These are phyloP conservation scores for Apistogramma diplotaenia DNA, from an alignment of 2,113 vertebrate genomes.

Conservation along the genomic window DNA sequence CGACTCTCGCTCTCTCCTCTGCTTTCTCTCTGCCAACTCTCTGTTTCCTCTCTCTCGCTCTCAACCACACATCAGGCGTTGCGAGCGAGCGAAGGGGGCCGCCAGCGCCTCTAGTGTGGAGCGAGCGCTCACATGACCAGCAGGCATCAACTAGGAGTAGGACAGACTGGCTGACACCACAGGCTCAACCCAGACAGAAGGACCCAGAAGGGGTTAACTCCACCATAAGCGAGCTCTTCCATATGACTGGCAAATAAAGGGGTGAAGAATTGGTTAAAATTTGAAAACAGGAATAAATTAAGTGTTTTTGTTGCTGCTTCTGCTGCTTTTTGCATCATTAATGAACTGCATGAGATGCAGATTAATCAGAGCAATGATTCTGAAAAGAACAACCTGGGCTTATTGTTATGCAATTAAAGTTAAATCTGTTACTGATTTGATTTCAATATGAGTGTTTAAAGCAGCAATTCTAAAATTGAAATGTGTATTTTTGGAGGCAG, in stretches of 20 bases:
- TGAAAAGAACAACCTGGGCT: constrained; percentile 18
- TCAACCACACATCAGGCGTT: constrained; percentile 69
- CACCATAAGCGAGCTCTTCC: constrained; percentile 93
- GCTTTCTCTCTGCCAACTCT: constrained; percentile 77
- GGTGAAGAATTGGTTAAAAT: constrained; percentile 98
- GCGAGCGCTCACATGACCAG: constrained; percentile 89
- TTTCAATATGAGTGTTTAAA: constrained; percentile 14
- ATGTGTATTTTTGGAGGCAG: constrained; percentile 47
- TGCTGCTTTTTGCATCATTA: constrained; percentile 33
- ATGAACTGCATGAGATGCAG: constrained; percentile 43
- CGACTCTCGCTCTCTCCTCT: constrained; percentile 73
- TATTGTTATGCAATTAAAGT: not conserved
- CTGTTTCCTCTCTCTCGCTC: constrained; percentile 76
- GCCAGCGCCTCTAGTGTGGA: constrained; percentile 72
- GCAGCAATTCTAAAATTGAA: constrained; percentile 23
- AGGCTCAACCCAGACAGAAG: constrained; percentile 98
- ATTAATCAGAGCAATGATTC: not conserved
- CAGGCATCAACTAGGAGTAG: constrained; percentile 93
- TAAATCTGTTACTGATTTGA: not conserved
- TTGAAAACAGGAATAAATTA: constrained; percentile 74
- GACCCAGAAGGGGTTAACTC: constrained; percentile 98
- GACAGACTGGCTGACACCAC: constrained; percentile 92
- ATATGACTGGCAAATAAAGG: constrained; percentile 99
- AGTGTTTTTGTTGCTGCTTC: constrained; percentile 36
- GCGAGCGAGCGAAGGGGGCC: constrained; percentile 69